phyloP scores from a whole-genome alignment of 2,888 invertebrate genomes.

The Netelia inedita region DNA sequence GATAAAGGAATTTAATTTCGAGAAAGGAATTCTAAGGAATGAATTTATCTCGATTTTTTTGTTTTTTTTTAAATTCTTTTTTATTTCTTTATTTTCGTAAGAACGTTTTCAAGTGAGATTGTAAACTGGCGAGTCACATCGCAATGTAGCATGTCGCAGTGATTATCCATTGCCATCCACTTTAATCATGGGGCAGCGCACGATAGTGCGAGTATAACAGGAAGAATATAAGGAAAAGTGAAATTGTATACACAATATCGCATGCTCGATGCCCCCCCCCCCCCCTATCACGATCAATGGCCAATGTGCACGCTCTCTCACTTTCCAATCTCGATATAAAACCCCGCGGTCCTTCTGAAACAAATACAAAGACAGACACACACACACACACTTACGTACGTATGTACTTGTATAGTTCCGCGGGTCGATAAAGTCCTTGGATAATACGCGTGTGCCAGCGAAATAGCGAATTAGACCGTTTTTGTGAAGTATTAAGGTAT shows the following conservation, averaged over 20 bases:
- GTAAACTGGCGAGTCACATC: no score
- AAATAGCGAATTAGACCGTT: conserved; percentile 35
- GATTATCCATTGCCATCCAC: neutral
- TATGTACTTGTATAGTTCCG: neutral
- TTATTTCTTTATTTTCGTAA: no score
- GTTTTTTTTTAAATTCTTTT: no score
- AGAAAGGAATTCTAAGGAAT: no score
- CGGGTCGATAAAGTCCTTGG: conserved; percentile 28
- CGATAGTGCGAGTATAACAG: neutral
- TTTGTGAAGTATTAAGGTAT: neutral
- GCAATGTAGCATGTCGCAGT: neutral
- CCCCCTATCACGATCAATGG: conserved; percentile 51
- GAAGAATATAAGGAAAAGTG: conserved; percentile 31
- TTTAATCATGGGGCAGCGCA: conserved; percentile 2
- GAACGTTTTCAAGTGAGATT: no score
- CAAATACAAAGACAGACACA: neutral
- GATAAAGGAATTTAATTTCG: conserved; percentile 1
- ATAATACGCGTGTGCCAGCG: neutral
- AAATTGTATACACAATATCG: conserved; percentile 30
- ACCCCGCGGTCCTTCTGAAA: conserved; percentile 36
- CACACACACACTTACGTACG: neutral
- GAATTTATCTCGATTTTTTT: no score
- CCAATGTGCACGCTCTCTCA: conserved; percentile 37
- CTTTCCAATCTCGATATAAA: conserved; percentile 55
- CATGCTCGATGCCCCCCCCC: conserved; percentile 32